Conservation (phyloP, 2,888 invertebrate species). For the Magallana nippona region DNA sequence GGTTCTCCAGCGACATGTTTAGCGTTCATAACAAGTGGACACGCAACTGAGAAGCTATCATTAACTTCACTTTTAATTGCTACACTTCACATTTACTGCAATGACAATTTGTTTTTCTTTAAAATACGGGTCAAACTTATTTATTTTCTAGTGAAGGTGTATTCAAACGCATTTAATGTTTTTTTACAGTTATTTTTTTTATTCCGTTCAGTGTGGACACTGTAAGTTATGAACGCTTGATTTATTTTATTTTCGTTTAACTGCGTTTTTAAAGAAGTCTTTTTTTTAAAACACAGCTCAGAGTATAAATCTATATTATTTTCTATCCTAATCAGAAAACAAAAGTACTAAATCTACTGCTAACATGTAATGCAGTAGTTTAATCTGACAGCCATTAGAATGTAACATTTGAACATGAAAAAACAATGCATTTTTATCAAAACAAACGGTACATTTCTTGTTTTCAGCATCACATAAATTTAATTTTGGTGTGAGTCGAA, state of each 20-base stretch:
- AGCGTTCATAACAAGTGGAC: conserved; percentile 5
- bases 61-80: conserved; percentile 4
- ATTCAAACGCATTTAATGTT: background rate
- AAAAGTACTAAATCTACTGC: background rate
- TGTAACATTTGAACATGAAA: background rate
- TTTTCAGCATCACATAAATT: background rate
- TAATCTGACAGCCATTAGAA: background rate
- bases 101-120: background rate
- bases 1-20: background rate
- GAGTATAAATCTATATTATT: conserved; percentile 3
- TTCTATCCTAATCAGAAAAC: background rate
- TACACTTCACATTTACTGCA: background rate
- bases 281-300: background rate
- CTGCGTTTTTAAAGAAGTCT: background rate
- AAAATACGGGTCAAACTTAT: background rate
- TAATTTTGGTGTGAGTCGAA: background rate
- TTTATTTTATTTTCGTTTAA: background rate
- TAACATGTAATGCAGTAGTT: background rate
- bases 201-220: conserved; percentile 6
- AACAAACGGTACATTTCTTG: background rate
- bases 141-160: background rate
- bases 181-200: background rate
- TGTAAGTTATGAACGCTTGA: conserved; percentile 5
- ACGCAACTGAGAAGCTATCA: background rate
- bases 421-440: background rate